Conservation (phyloP, 2,888 invertebrate genomes). For the Acrobasis suavella region DNA sequence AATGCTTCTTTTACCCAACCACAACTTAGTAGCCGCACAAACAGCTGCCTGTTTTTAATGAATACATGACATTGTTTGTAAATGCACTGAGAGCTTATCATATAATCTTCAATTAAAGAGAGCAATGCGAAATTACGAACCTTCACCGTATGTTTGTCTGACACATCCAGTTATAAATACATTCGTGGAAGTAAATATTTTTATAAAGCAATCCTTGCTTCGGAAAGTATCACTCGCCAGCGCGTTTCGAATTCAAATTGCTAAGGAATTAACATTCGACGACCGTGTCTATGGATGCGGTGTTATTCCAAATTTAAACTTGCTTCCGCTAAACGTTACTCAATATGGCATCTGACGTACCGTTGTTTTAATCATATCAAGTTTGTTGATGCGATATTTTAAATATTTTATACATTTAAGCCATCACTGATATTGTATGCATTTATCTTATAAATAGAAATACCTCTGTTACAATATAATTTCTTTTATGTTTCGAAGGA, state of each 20-base stretch:
- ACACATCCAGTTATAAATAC: conserved; percentile 18
- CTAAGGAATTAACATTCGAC: conserved; percentile 53
- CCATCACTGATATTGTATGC: too few species aligned
- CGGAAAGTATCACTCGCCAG: conserved; percentile 23
- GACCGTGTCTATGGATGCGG: conserved; percentile 49
- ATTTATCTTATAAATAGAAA: too few species aligned
- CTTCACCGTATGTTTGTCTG: conserved; percentile 11
- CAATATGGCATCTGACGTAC: conserved; percentile 42
- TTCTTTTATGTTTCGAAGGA: conserved; percentile 27
- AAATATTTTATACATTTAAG: background rate
- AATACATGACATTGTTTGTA: background rate
- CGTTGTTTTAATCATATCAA: conserved; percentile 22
- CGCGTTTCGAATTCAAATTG: conserved; percentile 26
- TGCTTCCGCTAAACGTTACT: conserved; percentile 54
- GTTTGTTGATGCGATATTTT: conserved; percentile 1
- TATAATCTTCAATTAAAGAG: conserved; percentile 17
- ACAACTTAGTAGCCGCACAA: background rate
- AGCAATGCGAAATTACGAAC: conserved; percentile 12
- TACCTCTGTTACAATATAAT: background rate
- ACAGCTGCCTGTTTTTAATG: conserved; percentile 5
- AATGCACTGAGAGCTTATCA: conserved; percentile 13
- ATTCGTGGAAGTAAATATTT: conserved; percentile 16
- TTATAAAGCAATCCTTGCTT: conserved; percentile 13
- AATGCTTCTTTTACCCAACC: background rate
- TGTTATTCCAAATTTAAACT: conserved; percentile 61